Percentiles rank a stretch among this genome's conserved stretches.
Evolutionary conservation across 2,888 invertebrate species (phyloP).

Genomic region (Rutpela maculata): DNA sequence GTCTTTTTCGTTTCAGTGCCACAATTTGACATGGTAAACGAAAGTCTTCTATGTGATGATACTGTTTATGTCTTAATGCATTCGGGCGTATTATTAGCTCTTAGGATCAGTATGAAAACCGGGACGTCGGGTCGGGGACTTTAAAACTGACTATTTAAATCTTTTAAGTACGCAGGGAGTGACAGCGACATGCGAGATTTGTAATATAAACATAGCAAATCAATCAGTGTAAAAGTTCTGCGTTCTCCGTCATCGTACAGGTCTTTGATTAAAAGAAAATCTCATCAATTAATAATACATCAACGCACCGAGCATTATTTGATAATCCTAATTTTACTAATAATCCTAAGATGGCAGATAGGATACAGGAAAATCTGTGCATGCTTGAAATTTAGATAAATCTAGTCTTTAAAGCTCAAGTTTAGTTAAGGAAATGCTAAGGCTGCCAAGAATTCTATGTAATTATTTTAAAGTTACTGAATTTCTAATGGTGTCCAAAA

Average conservation of each 20-base stretch:
- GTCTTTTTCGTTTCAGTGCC: conserved; percentile 2
- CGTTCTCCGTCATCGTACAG: not conserved
- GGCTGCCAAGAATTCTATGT: too few species aligned
- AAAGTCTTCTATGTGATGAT: conserved; percentile 16
- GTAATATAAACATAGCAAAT: not conserved
- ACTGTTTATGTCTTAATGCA: conserved; percentile 11
- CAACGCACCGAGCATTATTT: too few species aligned
- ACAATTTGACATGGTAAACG: conserved; percentile 25
- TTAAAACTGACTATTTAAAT: conserved; percentile 11
- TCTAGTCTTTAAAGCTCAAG: too few species aligned
- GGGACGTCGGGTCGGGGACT: not conserved
- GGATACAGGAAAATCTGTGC: too few species aligned
- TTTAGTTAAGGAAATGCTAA: too few species aligned
- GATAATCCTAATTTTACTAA: too few species aligned
- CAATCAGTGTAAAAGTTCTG: not conserved
- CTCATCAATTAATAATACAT: too few species aligned
- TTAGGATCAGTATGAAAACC: not conserved
- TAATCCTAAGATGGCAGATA: too few species aligned
- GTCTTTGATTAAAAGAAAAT: too few species aligned
- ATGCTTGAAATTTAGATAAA: too few species aligned
- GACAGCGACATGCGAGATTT: not conserved
- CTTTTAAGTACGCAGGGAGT: not conserved
- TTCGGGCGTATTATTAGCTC: conserved; percentile 12
- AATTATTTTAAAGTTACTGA: too few species aligned
- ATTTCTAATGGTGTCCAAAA: too few species aligned